Evolutionary conservation across 1,140 invertebrate genomes (phyloP).

Genomic region (Laupala kohalensis): DNA sequence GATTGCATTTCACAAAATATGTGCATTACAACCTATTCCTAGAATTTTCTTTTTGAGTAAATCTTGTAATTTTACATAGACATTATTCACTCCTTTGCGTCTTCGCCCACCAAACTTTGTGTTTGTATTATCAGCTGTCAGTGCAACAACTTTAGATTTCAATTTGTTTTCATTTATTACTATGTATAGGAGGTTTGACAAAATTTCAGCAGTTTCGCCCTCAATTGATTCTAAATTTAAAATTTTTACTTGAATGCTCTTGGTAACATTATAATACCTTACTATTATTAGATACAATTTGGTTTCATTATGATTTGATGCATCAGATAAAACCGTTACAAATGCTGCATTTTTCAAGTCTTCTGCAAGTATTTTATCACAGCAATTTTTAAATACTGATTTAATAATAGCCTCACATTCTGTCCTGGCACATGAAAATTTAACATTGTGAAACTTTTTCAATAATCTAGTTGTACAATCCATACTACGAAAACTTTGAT

Average conservation of each 20-base stretch:
- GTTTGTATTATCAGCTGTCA: constrained; percentile 15
- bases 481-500: constrained; percentile 8
- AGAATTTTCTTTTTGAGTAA: constrained; percentile 14
- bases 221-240: constrained; percentile 15
- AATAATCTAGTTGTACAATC: constrained; percentile 13
- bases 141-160: constrained; percentile 15
- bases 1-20: not conserved
- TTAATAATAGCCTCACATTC: constrained; percentile 14
- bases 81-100: constrained; percentile 15
- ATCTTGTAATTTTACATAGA: constrained; percentile 16
- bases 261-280: constrained; percentile 7
- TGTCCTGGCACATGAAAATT: constrained; percentile 13
- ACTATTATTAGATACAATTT: constrained; percentile 15
- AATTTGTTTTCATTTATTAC: constrained; percentile 15
- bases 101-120: constrained; percentile 15
- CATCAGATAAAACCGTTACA: constrained; percentile 7
- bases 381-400: constrained; percentile 14
- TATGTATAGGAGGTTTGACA: constrained; percentile 10
- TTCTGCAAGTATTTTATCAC: constrained; percentile 13
- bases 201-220: constrained; percentile 3
- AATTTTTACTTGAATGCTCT: constrained; percentile 14
- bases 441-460: constrained; percentile 12
- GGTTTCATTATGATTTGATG: constrained; percentile 13
- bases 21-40: constrained; percentile 8
- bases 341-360: constrained; percentile 14